Evolutionary conservation across 1,140 invertebrate genomes (phyloP).

Genomic region (Agrypnia vestita): DNA sequence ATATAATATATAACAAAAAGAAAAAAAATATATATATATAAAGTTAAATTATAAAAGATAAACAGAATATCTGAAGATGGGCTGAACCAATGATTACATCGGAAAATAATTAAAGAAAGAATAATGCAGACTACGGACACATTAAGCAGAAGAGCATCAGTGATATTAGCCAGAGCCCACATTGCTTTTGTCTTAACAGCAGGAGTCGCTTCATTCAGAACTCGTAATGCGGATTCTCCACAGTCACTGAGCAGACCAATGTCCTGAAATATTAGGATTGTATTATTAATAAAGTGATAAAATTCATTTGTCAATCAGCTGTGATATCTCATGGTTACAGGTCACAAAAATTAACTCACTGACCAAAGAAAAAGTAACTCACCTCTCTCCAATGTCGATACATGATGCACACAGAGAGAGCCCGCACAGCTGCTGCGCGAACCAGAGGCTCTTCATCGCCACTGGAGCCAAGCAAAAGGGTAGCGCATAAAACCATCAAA

Average conservation of each 20-base stretch:
- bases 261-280: slow-evolving; percentile 63
- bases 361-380: neutral
- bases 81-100: too few species aligned
- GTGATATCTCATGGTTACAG: neutral
- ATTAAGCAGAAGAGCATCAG: slow-evolving; percentile 82
- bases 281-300: neutral
- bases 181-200: slow-evolving; percentile 84
- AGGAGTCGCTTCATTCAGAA: slow-evolving; percentile 77
- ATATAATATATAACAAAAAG: too few species aligned
- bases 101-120: too few species aligned
- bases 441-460: slow-evolving; percentile 82
- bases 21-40: too few species aligned
- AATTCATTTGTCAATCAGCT: neutral
- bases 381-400: slow-evolving; percentile 76
- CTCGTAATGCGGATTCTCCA: slow-evolving; percentile 77
- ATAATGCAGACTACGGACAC: slow-evolving; percentile 66
- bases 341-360: too few species aligned
- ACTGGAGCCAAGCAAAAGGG: slow-evolving; percentile 81
- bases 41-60: too few species aligned
- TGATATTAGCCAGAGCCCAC: slow-evolving; percentile 89
- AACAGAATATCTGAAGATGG: too few species aligned
- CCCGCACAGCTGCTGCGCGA: slow-evolving; percentile 82
- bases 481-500: slow-evolving; percentile 81
- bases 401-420: slow-evolving; percentile 82
- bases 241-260: slow-evolving; percentile 70